Evolutionary conservation across 64 coral and sea anemone species (phyloP), one percentile per base, ranked within the genome.

Genomic region (Pachyseris speciosa): DNA sequence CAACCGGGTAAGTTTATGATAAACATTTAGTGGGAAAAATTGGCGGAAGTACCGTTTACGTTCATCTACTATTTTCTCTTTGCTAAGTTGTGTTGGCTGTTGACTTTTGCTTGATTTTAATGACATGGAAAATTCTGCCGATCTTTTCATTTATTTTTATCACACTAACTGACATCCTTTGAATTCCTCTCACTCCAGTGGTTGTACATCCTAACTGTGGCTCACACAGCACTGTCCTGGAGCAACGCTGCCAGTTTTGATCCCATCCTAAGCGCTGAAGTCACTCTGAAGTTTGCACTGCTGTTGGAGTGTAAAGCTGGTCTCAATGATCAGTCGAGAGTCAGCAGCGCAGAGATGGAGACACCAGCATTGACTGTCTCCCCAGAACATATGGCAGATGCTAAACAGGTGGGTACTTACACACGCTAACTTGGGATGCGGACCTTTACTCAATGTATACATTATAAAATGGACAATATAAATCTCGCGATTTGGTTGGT

Each of bases 291-390:
- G 40, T 65, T 90, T 25, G 67, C 92, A 8, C 64, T 98, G 6
- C 63, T 98, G 28, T 72, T 98, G 45, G 96, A 98, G 27, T 92
- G 84, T 34, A 98, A 92, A 88, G 96, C 96, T 29, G 70, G 69
- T 27, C 4, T 61, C 13, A 93, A 20, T 58, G 87, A 96, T 31
- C 49, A 43, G n/a, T 29, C 74, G 4, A 92, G 86, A 19, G 84
- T 57, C 19, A 64, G 76, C 22, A 45, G 80, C 25, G 70, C 43
- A 58, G 90, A 88, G 34, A 20, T 80, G 4, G 69, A 89, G 26
- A 52, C 80, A 58, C 73, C 90, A 30, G 57, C 53, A 38, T 13
- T 20, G 16, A 13, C 52, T 37, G 31, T 42, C 1, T 81, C 29
- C 3, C 86, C 86, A 22, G 95, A 88, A 31, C 42, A 61, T 40